Percentiles rank a stretch among this genome's conserved stretches.
Conservation (phyloP, 2,113 vertebrate species). For the Gallinago paraguaiae region DNA sequence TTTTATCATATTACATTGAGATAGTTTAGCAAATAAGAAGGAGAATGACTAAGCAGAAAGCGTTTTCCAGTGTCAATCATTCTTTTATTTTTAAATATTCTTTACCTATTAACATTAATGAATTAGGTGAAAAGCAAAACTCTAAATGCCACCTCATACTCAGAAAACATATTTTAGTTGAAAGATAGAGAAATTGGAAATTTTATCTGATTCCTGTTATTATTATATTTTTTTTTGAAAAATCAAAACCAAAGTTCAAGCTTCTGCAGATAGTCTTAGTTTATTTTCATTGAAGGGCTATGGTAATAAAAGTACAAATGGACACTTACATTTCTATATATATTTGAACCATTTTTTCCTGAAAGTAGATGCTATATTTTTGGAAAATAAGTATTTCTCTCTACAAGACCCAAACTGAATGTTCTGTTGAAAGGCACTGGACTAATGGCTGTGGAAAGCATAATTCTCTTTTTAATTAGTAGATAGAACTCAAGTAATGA, state of each 20-base stretch:
- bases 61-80: not conserved
- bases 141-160: not conserved
- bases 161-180: not conserved
- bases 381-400: not conserved
- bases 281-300: not conserved
- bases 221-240: not conserved
- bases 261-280: not conserved
- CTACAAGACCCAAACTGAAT: not conserved
- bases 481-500: not conserved
- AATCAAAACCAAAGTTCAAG: not conserved
- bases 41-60: not conserved
- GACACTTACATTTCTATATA: not conserved
- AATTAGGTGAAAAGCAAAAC: not conserved
- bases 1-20: not conserved
- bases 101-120: not conserved
- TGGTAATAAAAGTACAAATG: not conserved
- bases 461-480: not conserved
- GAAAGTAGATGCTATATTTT: not conserved
- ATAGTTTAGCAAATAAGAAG: not conserved
- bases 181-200: not conserved
- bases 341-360: not conserved
- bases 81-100: not conserved
- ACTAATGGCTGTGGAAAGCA: not conserved
- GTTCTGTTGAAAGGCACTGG: not conserved
- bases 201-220: not conserved